Percentiles rank a stretch among this genome's conserved stretches.
Evolutionary conservation across 2,797 vertebrate species (phyloP).

Genomic region (Rhinatrema bivittatum): DNA sequence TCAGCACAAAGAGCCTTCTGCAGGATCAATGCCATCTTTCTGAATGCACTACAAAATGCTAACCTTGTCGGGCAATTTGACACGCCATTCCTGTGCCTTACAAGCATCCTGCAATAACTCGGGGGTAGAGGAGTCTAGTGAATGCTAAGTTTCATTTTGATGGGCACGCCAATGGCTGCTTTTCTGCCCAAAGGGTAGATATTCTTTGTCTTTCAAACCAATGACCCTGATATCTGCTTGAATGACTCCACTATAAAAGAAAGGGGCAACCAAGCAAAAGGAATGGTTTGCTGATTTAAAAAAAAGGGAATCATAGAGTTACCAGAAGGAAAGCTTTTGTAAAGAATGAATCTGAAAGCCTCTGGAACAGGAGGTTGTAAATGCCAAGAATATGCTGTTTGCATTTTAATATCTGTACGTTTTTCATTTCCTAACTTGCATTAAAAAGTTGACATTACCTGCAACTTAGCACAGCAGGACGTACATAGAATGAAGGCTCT

Average conservation of each 20-base stretch:
- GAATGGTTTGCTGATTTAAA: neutral
- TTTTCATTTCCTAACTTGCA: too few relatives aligned
- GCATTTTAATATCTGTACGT: too few relatives aligned
- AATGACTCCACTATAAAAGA: neutral
- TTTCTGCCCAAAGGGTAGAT: constrained; percentile 13
- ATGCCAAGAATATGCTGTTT: too few relatives aligned
- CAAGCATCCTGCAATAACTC: neutral
- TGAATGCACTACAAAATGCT: neutral
- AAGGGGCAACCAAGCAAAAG: neutral
- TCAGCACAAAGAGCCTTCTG: neutral
- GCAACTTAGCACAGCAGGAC: too few relatives aligned
- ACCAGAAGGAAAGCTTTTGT: too few relatives aligned
- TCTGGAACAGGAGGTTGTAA: too few relatives aligned
- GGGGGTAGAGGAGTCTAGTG: neutral
- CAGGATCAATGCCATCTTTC: neutral
- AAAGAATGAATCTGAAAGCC: too few relatives aligned
- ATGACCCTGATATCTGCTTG: constrained; percentile 35
- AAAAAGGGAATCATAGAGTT: neutral
- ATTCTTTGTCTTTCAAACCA: constrained; percentile 31
- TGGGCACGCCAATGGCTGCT: constrained; percentile 16
- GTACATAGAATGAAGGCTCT: too few relatives aligned
- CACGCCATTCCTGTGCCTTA: neutral
- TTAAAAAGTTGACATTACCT: too few relatives aligned
- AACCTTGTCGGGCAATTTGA: neutral
- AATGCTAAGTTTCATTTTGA: constrained; percentile 6